Evolutionary conservation across 2,888 invertebrate species (phyloP).

Genomic region (Xanthorhoe designata): DNA sequence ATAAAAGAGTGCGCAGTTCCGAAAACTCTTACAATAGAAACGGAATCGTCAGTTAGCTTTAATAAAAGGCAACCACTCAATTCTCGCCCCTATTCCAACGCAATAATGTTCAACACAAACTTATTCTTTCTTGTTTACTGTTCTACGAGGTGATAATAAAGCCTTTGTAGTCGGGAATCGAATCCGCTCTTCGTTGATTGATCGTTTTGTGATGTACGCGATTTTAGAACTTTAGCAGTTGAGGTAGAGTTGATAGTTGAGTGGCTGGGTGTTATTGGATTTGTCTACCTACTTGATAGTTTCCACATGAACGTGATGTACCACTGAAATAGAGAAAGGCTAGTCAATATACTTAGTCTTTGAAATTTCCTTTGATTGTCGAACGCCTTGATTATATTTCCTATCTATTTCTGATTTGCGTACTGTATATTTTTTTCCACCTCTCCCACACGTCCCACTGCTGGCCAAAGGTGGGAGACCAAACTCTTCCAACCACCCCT

Average conservation of each 20-base stretch:
- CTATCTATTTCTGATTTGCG: too few species aligned
- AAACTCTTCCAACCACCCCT: too few species aligned
- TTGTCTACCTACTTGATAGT: slow-evolving; percentile 7
- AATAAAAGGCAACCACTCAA: slow-evolving; percentile 7
- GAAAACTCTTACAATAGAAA: slow-evolving; percentile 3
- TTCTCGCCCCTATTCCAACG: slow-evolving; percentile 17
- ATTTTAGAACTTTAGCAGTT: slow-evolving; percentile 13
- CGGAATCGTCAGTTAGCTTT: slow-evolving; percentile 8
- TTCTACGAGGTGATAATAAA: slow-evolving; percentile 29
- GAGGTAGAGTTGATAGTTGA: slow-evolving; percentile 6
- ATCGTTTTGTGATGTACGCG: slow-evolving; percentile 14
- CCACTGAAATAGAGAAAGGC: not conserved
- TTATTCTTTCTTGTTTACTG: slow-evolving; percentile 25
- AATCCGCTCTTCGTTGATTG: slow-evolving; percentile 32
- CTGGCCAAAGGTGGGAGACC: too few species aligned
- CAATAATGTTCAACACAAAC: slow-evolving; percentile 14
- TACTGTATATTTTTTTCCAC: too few species aligned
- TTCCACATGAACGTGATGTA: slow-evolving; percentile 1
- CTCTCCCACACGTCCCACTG: too few species aligned
- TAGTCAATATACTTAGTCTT: not conserved
- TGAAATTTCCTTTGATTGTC: not conserved
- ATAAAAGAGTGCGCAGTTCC: not conserved
- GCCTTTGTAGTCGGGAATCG: slow-evolving; percentile 33
- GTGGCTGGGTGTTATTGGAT: slow-evolving; percentile 11
- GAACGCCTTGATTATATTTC: too few species aligned